phyloP scores from a whole-genome alignment of 2,888 invertebrate genomes.

The Stenichneumon culpator region DNA sequence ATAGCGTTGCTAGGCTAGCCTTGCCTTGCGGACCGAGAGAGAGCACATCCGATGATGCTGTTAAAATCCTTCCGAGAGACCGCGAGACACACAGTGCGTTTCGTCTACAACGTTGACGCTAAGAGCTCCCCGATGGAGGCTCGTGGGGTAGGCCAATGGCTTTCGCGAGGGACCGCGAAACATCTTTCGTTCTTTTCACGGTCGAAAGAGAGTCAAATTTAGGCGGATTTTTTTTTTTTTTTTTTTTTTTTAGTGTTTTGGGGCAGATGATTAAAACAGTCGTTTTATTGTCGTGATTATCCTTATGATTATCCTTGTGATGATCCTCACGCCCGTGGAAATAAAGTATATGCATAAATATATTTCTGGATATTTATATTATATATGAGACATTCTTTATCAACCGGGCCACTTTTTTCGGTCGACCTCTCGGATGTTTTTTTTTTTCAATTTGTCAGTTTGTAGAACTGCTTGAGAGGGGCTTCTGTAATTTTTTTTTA shows the following conservation, averaged over 20 bases:
- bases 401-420: no score
- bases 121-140: background rate
- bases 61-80: conserved; percentile 66
- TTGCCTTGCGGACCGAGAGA: conserved; percentile 52
- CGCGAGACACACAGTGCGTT: background rate
- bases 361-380: no score
- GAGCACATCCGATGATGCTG: conserved; percentile 70
- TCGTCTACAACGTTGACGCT: conserved; percentile 3
- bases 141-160: conserved; percentile 5
- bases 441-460: no score
- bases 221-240: background rate
- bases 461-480: no score
- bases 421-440: no score
- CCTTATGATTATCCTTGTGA: no score
- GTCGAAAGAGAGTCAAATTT: background rate
- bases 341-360: no score
- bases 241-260: background rate
- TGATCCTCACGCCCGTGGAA: no score
- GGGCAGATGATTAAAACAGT: background rate
- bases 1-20: conserved; percentile 84
- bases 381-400: no score
- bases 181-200: background rate
- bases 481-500: no score
- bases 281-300: no score
- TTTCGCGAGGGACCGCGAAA: background rate